phyloP scores from a whole-genome alignment of 2,113 vertebrate species.

The Istiophorus platypterus region DNA sequence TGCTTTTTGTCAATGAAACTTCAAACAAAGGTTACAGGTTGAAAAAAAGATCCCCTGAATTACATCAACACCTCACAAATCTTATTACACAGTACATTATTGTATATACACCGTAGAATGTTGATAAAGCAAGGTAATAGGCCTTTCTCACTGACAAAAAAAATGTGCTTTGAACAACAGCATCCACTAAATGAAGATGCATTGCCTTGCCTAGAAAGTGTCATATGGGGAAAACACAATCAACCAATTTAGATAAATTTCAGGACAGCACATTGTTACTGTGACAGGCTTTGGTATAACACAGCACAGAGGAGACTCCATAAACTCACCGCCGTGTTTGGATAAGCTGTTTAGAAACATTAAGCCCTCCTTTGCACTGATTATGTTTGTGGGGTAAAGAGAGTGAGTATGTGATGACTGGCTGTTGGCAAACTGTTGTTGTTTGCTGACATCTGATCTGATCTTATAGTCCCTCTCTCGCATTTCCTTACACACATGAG shows the following conservation, averaged over 20 bases:
- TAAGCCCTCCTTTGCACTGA: background rate
- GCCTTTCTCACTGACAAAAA: background rate
- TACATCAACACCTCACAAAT: background rate
- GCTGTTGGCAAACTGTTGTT: conserved; percentile 23
- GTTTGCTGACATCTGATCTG: conserved; percentile 46
- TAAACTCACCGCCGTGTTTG: background rate
- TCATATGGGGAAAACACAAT: background rate
- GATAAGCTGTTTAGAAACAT: background rate
- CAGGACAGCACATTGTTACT: too few species aligned
- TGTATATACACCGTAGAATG: background rate
- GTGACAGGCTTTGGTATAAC: background rate
- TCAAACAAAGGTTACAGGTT: background rate
- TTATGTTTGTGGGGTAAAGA: conserved; percentile 4
- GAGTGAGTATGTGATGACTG: background rate
- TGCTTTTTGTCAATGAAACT: background rate
- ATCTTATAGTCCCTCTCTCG: conserved; percentile 15
- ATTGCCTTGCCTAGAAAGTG: background rate
- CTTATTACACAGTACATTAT: too few species aligned
- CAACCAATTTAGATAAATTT: background rate
- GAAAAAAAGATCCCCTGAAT: background rate
- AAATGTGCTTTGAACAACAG: background rate
- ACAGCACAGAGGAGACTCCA: background rate
- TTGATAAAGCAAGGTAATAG: background rate
- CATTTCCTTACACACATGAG: background rate
- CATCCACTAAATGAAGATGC: background rate